Evolutionary conservation across 2,797 vertebrate genomes (phyloP), one percentile per base, ranked within the genome.

Genomic region (Syncerus caffer): DNA sequence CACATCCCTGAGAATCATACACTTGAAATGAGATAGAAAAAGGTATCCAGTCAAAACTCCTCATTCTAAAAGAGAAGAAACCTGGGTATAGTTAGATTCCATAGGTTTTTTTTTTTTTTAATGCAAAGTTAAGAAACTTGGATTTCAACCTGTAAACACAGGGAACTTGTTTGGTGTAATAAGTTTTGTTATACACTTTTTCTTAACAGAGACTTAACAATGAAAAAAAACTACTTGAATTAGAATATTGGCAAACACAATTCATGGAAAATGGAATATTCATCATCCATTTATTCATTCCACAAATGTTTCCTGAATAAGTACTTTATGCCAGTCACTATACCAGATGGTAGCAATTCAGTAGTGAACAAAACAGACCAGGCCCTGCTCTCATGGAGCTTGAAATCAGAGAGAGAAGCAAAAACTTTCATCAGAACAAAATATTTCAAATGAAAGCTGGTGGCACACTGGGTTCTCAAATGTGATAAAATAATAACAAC

Each of bases 61-160:
- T 80, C 71, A 85, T 57, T 55, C 47, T 74, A 91, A 80, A 91
- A 80, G 55, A 84, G 19, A 89, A 90, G 53, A 93, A 85, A 85
- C 42, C 6, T 50, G 47, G 12, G 34, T 53, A 95, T 34, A 50
- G 11, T 83, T 89, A 78, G 50, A 93, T 60, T 86, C n/a, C 42
- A 85, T 10, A 71, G 19, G 4, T 47, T 89, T 92, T 71, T 93
- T 5, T 60, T 58, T 71, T 60, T 58, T 71, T 90, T 2, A 95
- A 94, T 74, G 31, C 58, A 88, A 95, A 97, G 45, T 55, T 85
- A 78, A 95, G 53, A 95, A 89, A 83, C 14, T 31, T 95, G 42
- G 17, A 78, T 95, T 95, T 95, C 58, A 80, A 53, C 47, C 64
- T 85, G 15, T 85, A 90, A 93, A 71, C 51, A 55, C 2, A 79